Evolutionary conservation across 1,140 invertebrate genomes (phyloP), one percentile per base, ranked within the genome.

Genomic region (Sitobion miscanthi): DNA sequence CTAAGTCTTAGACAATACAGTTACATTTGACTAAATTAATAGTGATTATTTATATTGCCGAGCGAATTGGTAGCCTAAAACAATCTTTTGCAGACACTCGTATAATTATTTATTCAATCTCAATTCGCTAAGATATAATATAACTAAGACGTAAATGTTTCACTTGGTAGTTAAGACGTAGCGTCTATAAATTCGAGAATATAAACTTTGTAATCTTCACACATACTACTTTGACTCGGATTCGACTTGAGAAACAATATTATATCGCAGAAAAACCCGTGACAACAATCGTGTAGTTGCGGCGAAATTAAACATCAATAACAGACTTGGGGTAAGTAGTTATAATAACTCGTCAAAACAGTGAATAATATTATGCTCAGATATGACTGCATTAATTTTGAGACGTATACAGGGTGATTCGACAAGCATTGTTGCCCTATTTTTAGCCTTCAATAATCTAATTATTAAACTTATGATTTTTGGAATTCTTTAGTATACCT

Each of bases 1-100:
- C 8, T 49, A 35, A 54, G 52, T 54, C 45, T 87, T 87, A 87
- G 14, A 87, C 45, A 87, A 87, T 87, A 87, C 49, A 35, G 85
- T 87, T 35, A 87, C 11, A 49, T 45, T 49, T 49, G 85, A 49
- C 85, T 87, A 49, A 87, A 49, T 86, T n/a, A 87, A 49, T 49
- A 87, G 30, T 87, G 85, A 87, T 87, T 87, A 87, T 87, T 87
- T 47, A 87, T 87, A 49, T n/a, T 49, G 45, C 47, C 45, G 9
- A 86, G 25, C 45, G 42, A n/a, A 47, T 86, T 86, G 85, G 45
- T 47, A 87, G 30, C 25, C 23, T 49, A 52, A 52, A 49, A 88
- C 47, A 49, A 88, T 88, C 86, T 52, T 88, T 88, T n/a, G 17
- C 86, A 35, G 45, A 52, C 47, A 88, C n/a, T 35, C 30, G 47